phyloP scores from a whole-genome alignment of 2,888 invertebrate genomes.

The Polietes domitor region DNA sequence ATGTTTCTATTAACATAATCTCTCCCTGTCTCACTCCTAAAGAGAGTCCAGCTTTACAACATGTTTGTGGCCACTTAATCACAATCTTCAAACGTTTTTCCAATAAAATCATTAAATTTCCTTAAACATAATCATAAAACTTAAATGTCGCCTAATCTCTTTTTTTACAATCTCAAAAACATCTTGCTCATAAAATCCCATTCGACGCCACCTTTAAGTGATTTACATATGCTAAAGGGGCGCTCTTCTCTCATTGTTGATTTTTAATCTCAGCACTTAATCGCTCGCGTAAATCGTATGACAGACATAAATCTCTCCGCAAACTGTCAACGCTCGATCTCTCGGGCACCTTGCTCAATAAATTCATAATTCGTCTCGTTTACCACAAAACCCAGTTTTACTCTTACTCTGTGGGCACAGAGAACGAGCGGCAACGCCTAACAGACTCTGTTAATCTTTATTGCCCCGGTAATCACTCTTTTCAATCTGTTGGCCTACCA shows the following conservation, averaged over 20 bases:
- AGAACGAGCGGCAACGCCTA: neutral
- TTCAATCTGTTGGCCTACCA: neutral
- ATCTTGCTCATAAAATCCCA: too few relatives aligned
- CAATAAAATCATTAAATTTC: too few relatives aligned
- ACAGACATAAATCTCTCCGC: neutral
- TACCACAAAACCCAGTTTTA: neutral
- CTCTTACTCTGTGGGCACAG: neutral
- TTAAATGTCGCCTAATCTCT: too few relatives aligned
- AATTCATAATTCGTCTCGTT: neutral
- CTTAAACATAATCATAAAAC: too few relatives aligned
- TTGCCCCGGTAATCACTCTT: neutral
- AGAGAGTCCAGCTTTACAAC: too few relatives aligned
- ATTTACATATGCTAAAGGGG: too few relatives aligned
- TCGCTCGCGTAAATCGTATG: neutral
- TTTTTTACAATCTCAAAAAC: too few relatives aligned
- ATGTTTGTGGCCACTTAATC: too few relatives aligned
- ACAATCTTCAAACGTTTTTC: too few relatives aligned
- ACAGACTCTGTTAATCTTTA: constrained; percentile 16
- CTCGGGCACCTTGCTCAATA: neutral
- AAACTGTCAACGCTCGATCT: neutral
- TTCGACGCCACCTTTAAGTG: too few relatives aligned
- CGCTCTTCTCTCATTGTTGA: neutral
- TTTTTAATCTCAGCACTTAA: neutral
- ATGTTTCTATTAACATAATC: too few relatives aligned
- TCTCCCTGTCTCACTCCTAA: too few relatives aligned